These are phyloP conservation scores for Chalcis sispes DNA, from an alignment of 2,888 invertebrate species.

Conservation along the genomic window DNA sequence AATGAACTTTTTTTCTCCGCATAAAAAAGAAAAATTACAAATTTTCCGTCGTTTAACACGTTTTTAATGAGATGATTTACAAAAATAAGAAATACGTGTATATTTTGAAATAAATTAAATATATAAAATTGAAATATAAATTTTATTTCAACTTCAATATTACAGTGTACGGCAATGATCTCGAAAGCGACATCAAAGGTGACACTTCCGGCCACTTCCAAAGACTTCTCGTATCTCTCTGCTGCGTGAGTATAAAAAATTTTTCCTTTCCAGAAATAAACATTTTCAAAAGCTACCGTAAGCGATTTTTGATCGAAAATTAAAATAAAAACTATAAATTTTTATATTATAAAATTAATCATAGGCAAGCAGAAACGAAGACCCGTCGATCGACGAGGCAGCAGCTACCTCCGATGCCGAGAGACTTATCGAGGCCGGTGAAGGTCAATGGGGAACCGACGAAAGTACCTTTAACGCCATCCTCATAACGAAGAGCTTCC, in stretches of 20 bases:
- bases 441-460: slow-evolving; percentile 86
- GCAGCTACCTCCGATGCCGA: slow-evolving; percentile 89
- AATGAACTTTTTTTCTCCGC: too few species aligned
- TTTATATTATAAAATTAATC: too few species aligned
- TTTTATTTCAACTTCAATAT: slow-evolving; percentile 50
- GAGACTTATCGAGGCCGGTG: slow-evolving; percentile 85
- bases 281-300: background rate
- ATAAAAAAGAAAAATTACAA: too few species aligned
- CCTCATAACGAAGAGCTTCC: slow-evolving; percentile 87
- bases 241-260: slow-evolving; percentile 74
- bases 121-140: too few species aligned
- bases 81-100: too few species aligned
- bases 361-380: slow-evolving; percentile 86
- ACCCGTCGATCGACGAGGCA: slow-evolving; percentile 83
- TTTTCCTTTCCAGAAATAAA: background rate
- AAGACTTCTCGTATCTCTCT: slow-evolving; percentile 88
- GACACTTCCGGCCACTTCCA: slow-evolving; percentile 95
- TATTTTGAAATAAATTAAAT: too few species aligned
- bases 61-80: too few species aligned
- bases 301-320: too few species aligned
- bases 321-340: too few species aligned
- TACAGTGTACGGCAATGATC: slow-evolving; percentile 85
- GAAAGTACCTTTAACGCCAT: slow-evolving; percentile 92
- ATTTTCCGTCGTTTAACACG: too few species aligned
- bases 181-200: slow-evolving; percentile 88